These are phyloP conservation scores for Ranitomeya variabilis DNA, from an alignment of 2,113 vertebrate species.

Conservation along the genomic window DNA sequence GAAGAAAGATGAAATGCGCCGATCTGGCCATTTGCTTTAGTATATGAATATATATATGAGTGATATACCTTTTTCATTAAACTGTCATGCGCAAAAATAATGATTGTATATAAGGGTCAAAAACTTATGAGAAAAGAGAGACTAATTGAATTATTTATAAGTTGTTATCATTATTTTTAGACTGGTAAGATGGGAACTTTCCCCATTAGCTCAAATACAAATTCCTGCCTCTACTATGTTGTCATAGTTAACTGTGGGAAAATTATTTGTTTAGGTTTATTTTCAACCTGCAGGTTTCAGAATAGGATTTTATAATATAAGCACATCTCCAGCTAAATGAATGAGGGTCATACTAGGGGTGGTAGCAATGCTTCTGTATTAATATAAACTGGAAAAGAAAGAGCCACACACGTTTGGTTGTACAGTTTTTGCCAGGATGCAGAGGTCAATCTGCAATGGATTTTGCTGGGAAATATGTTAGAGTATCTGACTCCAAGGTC, in stretches of 20 bases:
- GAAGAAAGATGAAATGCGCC: no score
- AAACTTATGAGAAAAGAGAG: conserved; percentile 2
- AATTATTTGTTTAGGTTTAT: conserved; percentile 1
- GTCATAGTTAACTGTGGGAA: conserved; percentile 37
- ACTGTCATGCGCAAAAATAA: not conserved
- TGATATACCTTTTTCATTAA: conserved; percentile 3
- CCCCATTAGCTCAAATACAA: conserved; percentile 11
- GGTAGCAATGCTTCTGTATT: no score
- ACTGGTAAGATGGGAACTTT: conserved; percentile 12
- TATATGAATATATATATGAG: no score
- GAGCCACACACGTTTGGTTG: no score
- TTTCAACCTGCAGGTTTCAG: not conserved
- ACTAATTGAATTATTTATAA: conserved; percentile 1
- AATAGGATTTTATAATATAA: not conserved
- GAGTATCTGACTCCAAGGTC: no score
- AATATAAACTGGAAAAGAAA: no score
- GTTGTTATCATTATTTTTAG: conserved; percentile 33
- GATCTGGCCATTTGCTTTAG: no score
- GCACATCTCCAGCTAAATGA: not conserved
- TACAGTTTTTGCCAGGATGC: no score
- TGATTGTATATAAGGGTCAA: conserved; percentile 16
- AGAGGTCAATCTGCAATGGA: no score
- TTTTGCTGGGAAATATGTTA: no score
- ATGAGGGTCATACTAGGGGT: not conserved
- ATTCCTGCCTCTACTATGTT: not conserved